phyloP scores from a whole-genome alignment of 1,140 invertebrate species.

The Agrypnia vestita region DNA sequence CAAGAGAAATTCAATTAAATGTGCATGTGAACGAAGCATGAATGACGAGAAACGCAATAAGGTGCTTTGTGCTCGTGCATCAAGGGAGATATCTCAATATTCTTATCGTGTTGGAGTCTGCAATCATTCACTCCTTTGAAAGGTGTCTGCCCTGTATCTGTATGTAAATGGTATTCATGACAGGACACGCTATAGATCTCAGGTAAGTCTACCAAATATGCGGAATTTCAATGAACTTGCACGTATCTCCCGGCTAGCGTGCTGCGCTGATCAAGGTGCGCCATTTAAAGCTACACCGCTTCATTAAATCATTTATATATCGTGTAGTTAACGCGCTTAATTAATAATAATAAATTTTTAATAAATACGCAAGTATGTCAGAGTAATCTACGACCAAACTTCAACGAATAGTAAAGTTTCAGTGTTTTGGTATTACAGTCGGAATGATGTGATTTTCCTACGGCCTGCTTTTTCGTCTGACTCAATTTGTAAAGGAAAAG shows the following conservation, averaged over 20 bases:
- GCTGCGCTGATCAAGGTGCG: neutral
- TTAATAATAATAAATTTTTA: too few species aligned
- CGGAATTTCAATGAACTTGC: constrained; percentile 25
- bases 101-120: constrained; percentile 7
- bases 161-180: constrained; percentile 17
- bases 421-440: neutral
- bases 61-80: neutral
- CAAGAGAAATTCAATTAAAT: too few species aligned
- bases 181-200: constrained; percentile 14
- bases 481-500: neutral
- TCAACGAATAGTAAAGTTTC: neutral
- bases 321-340: neutral
- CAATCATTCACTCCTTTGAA: constrained; percentile 15
- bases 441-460: neutral
- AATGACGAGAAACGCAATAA: too few species aligned
- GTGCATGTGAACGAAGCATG: too few species aligned
- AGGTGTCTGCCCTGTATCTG: neutral
- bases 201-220: constrained; percentile 7
- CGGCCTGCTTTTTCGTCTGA: neutral
- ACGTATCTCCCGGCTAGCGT: constrained; percentile 5
- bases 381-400: too few species aligned
- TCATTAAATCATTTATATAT: neutral
- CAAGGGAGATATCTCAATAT: constrained; percentile 12
- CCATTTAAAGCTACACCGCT: neutral
- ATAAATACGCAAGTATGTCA: too few species aligned